Evolutionary conservation across 2,113 vertebrate species (phyloP).

Genomic region (Pantherophis guttatus): DNA sequence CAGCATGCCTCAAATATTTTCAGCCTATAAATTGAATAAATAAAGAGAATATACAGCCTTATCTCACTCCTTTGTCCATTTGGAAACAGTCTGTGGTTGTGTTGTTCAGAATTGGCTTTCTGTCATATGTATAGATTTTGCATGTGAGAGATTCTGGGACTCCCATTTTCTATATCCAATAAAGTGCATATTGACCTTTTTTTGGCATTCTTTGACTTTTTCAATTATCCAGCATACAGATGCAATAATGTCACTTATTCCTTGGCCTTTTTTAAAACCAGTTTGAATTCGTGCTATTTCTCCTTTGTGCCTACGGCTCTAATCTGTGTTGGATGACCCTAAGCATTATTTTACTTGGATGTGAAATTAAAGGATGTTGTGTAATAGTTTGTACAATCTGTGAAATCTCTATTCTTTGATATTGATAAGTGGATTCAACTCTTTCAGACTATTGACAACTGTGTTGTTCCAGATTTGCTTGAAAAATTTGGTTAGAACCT

Average conservation of each 20-base stretch:
- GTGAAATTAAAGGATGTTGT: neutral
- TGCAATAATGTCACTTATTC: neutral
- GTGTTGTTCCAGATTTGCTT: neutral
- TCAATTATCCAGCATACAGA: neutral
- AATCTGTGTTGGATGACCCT: neutral
- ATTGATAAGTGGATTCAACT: neutral
- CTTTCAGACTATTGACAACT: neutral
- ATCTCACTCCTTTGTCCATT: neutral
- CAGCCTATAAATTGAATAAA: neutral
- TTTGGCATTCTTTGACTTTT: neutral
- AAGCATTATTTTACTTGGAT: neutral
- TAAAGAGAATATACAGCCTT: neutral
- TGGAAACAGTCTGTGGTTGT: neutral
- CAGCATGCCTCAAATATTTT: neutral
- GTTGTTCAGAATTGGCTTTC: neutral
- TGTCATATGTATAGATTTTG: neutral
- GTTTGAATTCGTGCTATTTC: neutral
- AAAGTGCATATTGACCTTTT: neutral
- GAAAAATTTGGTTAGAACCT: neutral
- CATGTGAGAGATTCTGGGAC: neutral
- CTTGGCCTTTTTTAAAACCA: neutral
- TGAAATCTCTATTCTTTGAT: neutral
- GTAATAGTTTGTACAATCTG: neutral
- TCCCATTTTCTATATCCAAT: neutral
- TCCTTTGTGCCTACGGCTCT: neutral